Conservation (phyloP, 1,140 invertebrate genomes). For the Drosophila mojavensis region DNA sequence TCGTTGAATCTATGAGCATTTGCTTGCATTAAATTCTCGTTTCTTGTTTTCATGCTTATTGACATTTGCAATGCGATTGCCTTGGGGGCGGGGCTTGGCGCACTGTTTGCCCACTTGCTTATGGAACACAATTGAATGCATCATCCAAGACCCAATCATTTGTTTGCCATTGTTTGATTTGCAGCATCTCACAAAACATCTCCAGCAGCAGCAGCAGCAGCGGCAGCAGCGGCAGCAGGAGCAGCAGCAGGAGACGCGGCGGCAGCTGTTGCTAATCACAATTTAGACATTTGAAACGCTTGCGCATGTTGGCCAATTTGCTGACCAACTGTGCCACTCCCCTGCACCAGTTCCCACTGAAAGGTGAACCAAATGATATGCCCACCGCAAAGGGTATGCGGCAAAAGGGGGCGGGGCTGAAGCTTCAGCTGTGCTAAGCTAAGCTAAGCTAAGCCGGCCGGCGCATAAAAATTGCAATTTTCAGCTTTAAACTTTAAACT, state of each 20-base stretch:
- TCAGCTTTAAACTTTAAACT: constrained; percentile 77
- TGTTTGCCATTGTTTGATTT: constrained; percentile 46
- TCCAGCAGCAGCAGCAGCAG: constrained; percentile 20
- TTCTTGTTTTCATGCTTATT: constrained; percentile 41
- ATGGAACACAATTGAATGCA: constrained; percentile 40
- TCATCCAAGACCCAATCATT: constrained; percentile 13
- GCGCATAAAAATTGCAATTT: constrained; percentile 60
- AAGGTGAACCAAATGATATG: constrained; percentile 58
- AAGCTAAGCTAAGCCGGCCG: constrained; percentile 52
- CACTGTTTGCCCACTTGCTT: constrained; percentile 43
- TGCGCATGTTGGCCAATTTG: constrained; percentile 34
- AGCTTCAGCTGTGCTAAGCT: constrained; percentile 4
- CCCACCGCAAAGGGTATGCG: background rate
- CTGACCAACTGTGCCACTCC: constrained; percentile 64
- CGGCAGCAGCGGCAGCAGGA: constrained; percentile 12
- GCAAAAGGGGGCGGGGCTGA: background rate
- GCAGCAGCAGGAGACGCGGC: constrained; percentile 1
- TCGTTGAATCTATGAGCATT: constrained; percentile 65
- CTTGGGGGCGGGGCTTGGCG: constrained; percentile 45
- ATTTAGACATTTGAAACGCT: constrained; percentile 57
- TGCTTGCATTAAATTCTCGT: constrained; percentile 15
- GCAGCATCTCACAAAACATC: constrained; percentile 1
- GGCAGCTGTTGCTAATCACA: constrained; percentile 39
- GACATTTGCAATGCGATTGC: constrained; percentile 67
- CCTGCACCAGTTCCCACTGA: constrained; percentile 58